These are phyloP conservation scores for Corythoichthys intestinalis DNA, from an alignment of 2,113 vertebrate genomes.

Conservation along the genomic window DNA sequence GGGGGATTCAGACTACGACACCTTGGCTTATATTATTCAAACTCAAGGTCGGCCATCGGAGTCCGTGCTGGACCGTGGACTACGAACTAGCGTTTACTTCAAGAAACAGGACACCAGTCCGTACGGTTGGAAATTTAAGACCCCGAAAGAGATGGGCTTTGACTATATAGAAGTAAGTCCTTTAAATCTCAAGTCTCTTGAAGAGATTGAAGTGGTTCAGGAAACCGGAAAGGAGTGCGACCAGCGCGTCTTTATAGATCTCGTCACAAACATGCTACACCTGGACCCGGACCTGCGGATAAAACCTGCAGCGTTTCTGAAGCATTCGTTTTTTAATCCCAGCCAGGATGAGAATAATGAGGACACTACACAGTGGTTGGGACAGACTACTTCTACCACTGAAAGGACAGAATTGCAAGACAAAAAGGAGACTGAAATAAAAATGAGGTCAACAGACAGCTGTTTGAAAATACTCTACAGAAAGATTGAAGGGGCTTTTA, in stretches of 20 bases:
- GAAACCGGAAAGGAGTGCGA: background rate
- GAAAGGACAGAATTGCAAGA: background rate
- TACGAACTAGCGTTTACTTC: background rate
- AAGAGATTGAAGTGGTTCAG: background rate
- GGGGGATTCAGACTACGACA: background rate
- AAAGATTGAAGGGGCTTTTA: slow-evolving; percentile 4
- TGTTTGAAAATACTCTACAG: slow-evolving; percentile 2
- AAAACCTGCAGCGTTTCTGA: background rate
- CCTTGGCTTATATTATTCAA: background rate
- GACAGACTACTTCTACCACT: background rate
- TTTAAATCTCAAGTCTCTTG: background rate
- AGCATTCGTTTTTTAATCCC: slow-evolving; percentile 1
- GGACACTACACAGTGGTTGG: background rate
- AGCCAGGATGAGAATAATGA: background rate
- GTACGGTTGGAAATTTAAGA: background rate
- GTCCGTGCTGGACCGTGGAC: background rate
- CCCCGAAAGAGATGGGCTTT: background rate
- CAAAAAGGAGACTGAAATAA: background rate
- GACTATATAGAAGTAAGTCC: background rate
- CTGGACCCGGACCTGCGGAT: background rate
- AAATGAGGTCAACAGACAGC: background rate
- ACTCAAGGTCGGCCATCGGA: background rate
- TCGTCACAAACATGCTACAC: background rate
- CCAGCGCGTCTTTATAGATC: background rate
- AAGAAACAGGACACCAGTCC: background rate